Conservation (phyloP, 1,140 invertebrate species). For the Zaprionus ghesquierei region DNA sequence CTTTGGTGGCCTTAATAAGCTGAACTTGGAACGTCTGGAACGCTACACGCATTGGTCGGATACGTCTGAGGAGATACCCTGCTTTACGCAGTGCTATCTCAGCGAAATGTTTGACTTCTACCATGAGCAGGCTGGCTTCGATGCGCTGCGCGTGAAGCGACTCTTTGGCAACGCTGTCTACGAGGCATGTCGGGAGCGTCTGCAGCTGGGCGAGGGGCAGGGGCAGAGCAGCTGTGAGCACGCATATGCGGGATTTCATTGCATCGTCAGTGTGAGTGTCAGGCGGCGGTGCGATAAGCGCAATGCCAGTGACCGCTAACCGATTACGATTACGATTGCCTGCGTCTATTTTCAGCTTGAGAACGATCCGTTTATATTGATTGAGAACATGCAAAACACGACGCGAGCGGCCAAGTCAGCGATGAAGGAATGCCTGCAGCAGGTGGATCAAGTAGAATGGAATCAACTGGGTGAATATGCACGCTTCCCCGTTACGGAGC, state of each 20-base stretch:
- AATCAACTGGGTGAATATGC: conserved; percentile 37
- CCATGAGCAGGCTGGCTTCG: conserved; percentile 51
- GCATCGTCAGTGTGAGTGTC: conserved; percentile 66
- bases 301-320: conserved; percentile 31
- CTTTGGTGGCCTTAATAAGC: conserved; percentile 54
- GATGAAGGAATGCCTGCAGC: conserved; percentile 71
- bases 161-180: conserved; percentile 54
- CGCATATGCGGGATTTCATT: conserved; percentile 73
- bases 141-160: conserved; percentile 26
- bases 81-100: conserved; percentile 71
- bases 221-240: conserved; percentile 52
- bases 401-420: conserved; percentile 52
- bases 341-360: conserved; percentile 55
- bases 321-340: not conserved
- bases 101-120: conserved; percentile 69
- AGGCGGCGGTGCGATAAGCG: not conserved
- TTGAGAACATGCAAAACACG: conserved; percentile 61
- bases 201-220: conserved; percentile 20
- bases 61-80: conserved; percentile 66
- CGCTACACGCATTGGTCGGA: conserved; percentile 70
- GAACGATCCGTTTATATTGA: conserved; percentile 67
- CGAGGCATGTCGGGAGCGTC: conserved; percentile 51
- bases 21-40: conserved; percentile 44
- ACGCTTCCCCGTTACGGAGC: conserved; percentile 54
- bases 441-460: conserved; percentile 56